A percentile compares a stretch with the other conserved stretches of the same genome.
Evolutionary conservation across 2,113 vertebrate species (phyloP).

Genomic region (Bombycilla garrulus): DNA sequence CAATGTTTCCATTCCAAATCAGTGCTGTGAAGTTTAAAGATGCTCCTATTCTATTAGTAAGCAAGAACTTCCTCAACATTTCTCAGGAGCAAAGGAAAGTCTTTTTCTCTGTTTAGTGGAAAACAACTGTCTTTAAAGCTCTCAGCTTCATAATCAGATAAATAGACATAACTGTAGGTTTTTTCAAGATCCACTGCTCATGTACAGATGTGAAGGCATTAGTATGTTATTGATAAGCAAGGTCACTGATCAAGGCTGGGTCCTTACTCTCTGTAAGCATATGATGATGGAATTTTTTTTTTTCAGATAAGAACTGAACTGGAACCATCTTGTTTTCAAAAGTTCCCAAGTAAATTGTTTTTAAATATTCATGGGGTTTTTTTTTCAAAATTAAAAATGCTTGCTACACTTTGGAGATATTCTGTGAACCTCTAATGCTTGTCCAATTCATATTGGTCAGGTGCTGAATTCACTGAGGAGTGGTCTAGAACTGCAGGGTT

Average conservation of each 20-base stretch:
- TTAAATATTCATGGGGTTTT: accelerated
- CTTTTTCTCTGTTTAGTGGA: neutral
- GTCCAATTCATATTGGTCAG: neutral
- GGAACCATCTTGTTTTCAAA: neutral
- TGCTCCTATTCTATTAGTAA: neutral
- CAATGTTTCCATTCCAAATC: neutral
- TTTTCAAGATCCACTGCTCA: neutral
- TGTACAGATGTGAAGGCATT: neutral
- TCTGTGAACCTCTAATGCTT: neutral
- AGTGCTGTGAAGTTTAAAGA: neutral
- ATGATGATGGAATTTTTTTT: neutral
- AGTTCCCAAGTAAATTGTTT: neutral
- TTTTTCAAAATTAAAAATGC: neutral
- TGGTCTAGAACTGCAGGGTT: neutral
- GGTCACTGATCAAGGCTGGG: neutral
- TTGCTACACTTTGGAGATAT: neutral
- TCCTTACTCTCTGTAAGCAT: neutral
- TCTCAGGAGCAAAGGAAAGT: neutral
- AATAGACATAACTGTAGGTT: neutral
- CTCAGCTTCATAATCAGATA: neutral
- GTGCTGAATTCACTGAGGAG: neutral
- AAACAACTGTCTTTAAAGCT: neutral
- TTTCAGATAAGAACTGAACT: neutral
- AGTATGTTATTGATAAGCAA: neutral
- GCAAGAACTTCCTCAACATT: neutral